Percentiles rank a stretch among this genome's conserved stretches.
phyloP scores from a whole-genome alignment of 2,797 vertebrate species.

The Pelochelys cantorii region DNA sequence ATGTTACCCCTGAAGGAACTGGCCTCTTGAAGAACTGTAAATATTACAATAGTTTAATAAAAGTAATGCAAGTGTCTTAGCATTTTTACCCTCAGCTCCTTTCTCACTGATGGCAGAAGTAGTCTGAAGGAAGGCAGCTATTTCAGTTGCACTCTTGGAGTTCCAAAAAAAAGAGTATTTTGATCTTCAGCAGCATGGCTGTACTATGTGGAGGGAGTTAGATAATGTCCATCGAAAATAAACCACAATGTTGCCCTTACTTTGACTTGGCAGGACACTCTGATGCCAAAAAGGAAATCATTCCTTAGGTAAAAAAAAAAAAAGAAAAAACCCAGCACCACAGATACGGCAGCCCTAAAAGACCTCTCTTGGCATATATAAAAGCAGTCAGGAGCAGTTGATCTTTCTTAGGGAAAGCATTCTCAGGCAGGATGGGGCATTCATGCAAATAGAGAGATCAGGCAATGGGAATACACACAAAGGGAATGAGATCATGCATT shows the following conservation, averaged over 20 bases:
- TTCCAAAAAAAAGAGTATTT: background rate
- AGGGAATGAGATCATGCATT: background rate
- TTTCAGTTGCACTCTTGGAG: background rate
- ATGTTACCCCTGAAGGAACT: no score
- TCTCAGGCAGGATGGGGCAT: background rate
- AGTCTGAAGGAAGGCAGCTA: background rate
- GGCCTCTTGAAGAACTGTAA: no score
- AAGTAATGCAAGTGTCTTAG: background rate
- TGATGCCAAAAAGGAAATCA: background rate
- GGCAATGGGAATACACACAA: background rate
- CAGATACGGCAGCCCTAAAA: background rate
- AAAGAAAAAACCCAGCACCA: background rate
- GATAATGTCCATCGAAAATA: background rate
- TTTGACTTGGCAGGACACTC: background rate
- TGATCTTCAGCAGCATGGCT: background rate
- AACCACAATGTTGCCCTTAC: background rate
- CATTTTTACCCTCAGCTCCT: background rate
- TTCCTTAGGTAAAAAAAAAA: background rate
- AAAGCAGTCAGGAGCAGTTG: background rate
- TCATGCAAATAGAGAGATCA: background rate
- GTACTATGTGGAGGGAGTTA: background rate
- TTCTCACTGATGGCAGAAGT: background rate
- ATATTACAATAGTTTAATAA: background rate
- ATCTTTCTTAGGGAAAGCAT: background rate
- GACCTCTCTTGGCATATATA: background rate